A percentile compares a stretch with the other conserved stretches of the same genome.
phyloP scores from a whole-genome alignment of 37 sponge, comb jelly and placozoan genomes.

The Cladorhizidae sp. region DNA sequence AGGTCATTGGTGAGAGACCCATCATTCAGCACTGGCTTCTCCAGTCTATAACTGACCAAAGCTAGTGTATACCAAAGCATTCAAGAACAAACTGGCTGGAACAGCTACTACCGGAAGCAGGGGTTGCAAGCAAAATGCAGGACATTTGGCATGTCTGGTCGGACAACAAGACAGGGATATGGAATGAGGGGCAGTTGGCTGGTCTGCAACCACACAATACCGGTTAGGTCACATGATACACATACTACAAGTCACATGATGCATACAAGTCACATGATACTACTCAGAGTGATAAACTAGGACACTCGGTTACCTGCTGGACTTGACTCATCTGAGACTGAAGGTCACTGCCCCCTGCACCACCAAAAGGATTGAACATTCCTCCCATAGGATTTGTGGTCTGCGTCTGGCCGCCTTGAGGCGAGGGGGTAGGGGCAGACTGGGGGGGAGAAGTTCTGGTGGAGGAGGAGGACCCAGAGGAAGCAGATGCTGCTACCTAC shows the following conservation, averaged over 20 bases:
- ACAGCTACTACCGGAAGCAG: no score
- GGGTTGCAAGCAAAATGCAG: no score
- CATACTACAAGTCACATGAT: neutral
- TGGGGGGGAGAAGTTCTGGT: neutral
- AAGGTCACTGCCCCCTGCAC: conserved; percentile 26
- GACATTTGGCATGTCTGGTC: no score
- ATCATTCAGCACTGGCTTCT: no score
- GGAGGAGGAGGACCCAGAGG: no score
- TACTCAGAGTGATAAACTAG: neutral
- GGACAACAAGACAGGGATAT: no score
- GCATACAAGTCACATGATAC: neutral
- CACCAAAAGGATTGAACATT: neutral
- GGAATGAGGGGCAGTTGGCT: no score
- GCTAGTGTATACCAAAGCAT: no score
- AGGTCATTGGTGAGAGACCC: no score
- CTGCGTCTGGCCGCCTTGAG: neutral
- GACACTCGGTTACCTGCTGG: conserved; percentile 24
- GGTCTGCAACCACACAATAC: no score
- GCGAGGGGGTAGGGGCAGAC: neutral
- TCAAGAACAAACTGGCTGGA: no score
- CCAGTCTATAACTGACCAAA: no score
- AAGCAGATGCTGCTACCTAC: neutral
- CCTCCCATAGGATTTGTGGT: neutral
- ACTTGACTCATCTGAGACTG: conserved; percentile 53
- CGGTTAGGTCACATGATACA: neutral